phyloP scores from a whole-genome alignment of 2,888 invertebrate genomes.

The Sialis lutaria region DNA sequence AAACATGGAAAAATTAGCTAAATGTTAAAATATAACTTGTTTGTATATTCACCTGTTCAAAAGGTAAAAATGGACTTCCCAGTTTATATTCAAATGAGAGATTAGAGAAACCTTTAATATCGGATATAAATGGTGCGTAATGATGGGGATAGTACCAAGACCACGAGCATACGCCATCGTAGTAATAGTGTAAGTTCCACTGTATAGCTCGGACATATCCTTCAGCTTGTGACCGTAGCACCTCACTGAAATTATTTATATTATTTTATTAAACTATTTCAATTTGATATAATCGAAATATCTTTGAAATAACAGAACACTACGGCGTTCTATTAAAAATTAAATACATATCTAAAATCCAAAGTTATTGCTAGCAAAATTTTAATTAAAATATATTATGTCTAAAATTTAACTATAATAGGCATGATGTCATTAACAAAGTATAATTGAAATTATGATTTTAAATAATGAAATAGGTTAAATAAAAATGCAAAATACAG shows the following conservation, averaged over 20 bases:
- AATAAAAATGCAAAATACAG: no score
- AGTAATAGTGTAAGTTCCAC: slow-evolving; percentile 95
- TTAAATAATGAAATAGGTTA: no score
- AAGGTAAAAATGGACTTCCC: slow-evolving; percentile 80
- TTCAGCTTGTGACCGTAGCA: slow-evolving; percentile 64
- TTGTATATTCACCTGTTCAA: slow-evolving; percentile 48
- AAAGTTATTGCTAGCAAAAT: no score
- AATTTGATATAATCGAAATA: no score
- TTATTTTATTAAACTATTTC: no score
- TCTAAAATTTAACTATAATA: no score
- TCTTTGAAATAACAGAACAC: no score
- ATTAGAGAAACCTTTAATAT: slow-evolving; percentile 62
- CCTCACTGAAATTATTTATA: slow-evolving; percentile 36
- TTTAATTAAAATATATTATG: no score
- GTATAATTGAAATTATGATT: no score
- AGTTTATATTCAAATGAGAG: slow-evolving; percentile 61
- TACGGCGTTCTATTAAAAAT: no score
- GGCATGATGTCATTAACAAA: no score
- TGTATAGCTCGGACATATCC: slow-evolving; percentile 87
- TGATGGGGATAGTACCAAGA: slow-evolving; percentile 97
- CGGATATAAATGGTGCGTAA: slow-evolving; percentile 93
- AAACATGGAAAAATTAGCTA: slow-evolving; percentile 11
- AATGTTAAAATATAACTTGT: background rate
- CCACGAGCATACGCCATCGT: slow-evolving; percentile 93
- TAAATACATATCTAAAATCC: no score